Percentiles rank a stretch among this genome's conserved stretches.
Conservation (phyloP, 2,888 invertebrate species). For the Melolontha melolontha region DNA sequence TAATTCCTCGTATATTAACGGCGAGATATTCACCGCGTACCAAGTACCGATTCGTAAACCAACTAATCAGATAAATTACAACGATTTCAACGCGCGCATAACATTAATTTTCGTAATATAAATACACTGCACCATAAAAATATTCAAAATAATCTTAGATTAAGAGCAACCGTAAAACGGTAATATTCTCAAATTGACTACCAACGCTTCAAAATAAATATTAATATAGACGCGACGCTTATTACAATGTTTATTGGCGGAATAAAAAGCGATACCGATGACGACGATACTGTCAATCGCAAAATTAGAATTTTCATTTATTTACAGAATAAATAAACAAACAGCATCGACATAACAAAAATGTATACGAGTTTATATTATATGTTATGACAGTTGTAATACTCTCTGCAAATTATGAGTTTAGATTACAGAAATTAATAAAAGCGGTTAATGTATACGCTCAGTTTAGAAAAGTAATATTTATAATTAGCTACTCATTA, state of each 20-base stretch:
- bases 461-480: too few species aligned
- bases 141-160: constrained; percentile 32
- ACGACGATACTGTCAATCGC: constrained; percentile 1
- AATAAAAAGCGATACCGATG: constrained; percentile 11
- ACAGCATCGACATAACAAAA: not conserved
- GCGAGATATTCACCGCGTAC: not conserved
- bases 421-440: too few species aligned
- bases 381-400: too few species aligned
- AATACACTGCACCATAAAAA: constrained; percentile 27
- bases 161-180: constrained; percentile 23
- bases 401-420: too few species aligned
- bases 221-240: constrained; percentile 1
- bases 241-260: constrained; percentile 19
- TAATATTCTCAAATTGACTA: constrained; percentile 20
- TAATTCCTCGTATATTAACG: not conserved
- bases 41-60: not conserved
- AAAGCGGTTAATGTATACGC: too few species aligned
- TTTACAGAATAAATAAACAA: constrained; percentile 12
- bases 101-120: constrained; percentile 20
- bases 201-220: constrained; percentile 29
- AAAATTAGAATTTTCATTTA: constrained; percentile 6
- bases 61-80: constrained; percentile 28
- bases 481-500: too few species aligned
- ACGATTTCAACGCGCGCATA: constrained; percentile 17
- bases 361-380: not conserved